Evolutionary conservation across 2,888 invertebrate species (phyloP), one percentile per base, ranked within the genome.

Genomic region (Euphydryas editha): DNA sequence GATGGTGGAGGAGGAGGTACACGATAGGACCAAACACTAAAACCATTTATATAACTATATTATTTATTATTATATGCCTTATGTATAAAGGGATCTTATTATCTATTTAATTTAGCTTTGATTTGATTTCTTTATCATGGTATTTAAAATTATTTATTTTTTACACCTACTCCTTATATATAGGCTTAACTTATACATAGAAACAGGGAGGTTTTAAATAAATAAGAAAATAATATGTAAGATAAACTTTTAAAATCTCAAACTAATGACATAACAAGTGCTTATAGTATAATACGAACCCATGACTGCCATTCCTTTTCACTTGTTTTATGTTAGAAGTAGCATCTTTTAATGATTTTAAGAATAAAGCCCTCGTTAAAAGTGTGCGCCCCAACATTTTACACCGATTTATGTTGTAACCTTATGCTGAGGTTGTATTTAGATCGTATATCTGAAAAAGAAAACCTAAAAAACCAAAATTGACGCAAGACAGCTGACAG

Each of bases 21-120:
- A 49, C 97, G 94, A 83, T 97, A 97, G n/a, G 91, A 81, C 91
- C 94, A 95, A 46, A 92, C 93, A 42, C 91, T 93, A 87, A 66
- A 85, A 82, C 21, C 4, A 64, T 42, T n/a, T 30, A 37, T 20
- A 20, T 11, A 7, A 30, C 30, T 30, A n/a, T n/a, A n/a, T n/a
- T n/a, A n/a, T n/a, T n/a, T n/a, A n/a, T n/a, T n/a, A n/a, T n/a
- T n/a, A n/a, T n/a, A n/a, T n/a, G n/a, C n/a, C n/a, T n/a, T n/a
- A n/a, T n/a, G n/a, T n/a, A n/a, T n/a, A n/a, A n/a, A n/a, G n/a
- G n/a, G n/a, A n/a, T n/a, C 8, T 30, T 30, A 30, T 30, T 1
- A 30, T 5, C 30, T 30, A 30, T 30, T 30, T 5, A 30, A 30
- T 7, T 8, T 8, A 30, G 30, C 6, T 30, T 30, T 30, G 5